Conservation (phyloP, 2,797 vertebrate genomes). For the Cuniculus paca region DNA sequence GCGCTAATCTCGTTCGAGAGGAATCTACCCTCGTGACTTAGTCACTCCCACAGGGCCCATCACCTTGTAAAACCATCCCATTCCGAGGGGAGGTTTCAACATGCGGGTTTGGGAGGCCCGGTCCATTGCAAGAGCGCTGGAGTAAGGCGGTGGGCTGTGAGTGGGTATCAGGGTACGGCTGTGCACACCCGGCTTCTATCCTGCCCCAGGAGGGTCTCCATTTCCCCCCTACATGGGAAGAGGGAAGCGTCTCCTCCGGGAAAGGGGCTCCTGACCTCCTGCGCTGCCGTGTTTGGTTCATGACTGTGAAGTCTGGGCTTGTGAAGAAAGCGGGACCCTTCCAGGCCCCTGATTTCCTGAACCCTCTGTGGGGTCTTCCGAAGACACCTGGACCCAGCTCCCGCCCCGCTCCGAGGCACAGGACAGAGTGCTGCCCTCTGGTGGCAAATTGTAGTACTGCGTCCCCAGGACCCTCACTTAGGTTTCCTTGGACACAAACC, state of each 20-base stretch:
- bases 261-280: neutral
- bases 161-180: neutral
- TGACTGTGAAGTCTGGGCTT: neutral
- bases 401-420: too few species aligned
- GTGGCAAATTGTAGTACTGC: neutral
- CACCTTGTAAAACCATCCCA: neutral
- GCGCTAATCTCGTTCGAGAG: neutral
- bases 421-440: neutral
- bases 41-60: neutral
- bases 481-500: neutral
- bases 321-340: neutral
- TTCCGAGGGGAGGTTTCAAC: neutral
- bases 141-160: neutral
- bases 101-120: neutral
- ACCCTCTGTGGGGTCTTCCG: accelerated
- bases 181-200: neutral
- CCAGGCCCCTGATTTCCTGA: neutral
- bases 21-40: neutral
- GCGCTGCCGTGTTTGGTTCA: neutral
- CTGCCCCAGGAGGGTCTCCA: neutral
- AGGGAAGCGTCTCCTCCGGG: neutral
- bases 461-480: neutral
- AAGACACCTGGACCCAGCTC: neutral
- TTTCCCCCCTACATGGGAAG: neutral
- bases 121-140: neutral